These are phyloP conservation scores for Ctenosaura bakeri DNA, from an alignment of 2,797 vertebrate species.

Conservation along the genomic window DNA sequence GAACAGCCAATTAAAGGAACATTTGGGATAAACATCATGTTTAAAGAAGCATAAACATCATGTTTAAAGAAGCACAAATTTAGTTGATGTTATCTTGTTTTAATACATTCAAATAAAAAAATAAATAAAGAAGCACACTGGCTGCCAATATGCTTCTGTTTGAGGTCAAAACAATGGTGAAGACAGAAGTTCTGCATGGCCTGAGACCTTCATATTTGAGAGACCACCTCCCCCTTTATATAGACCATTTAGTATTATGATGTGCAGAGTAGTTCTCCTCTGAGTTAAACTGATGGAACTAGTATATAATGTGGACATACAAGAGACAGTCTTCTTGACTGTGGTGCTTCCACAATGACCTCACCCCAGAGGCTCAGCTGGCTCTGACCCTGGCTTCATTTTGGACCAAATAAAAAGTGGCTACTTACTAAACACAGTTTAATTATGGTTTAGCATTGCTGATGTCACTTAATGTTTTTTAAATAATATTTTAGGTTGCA, in stretches of 20 bases:
- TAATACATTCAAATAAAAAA: too few relatives aligned
- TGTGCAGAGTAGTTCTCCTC: background rate
- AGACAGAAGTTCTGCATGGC: background rate
- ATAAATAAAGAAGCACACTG: background rate
- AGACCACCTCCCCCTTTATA: background rate
- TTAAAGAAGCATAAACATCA: too few relatives aligned
- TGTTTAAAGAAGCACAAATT: too few relatives aligned
- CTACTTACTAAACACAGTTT: background rate
- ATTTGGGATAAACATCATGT: constrained; percentile 11
- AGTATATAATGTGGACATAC: background rate
- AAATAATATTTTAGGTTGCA: too few relatives aligned
- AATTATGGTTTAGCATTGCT: background rate
- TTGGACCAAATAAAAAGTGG: background rate
- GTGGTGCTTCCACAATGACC: too few relatives aligned
- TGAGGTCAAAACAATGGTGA: background rate
- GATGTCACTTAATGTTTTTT: background rate
- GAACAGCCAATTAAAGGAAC: background rate
- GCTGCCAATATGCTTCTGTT: background rate
- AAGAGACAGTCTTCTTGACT: background rate
- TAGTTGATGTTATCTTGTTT: too few relatives aligned
- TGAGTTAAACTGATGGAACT: background rate
- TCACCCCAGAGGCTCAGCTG: background rate
- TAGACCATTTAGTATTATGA: background rate
- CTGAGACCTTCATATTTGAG: background rate
- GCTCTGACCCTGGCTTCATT: background rate